These are phyloP conservation scores for Pseudachorutes palmiensis DNA, from an alignment of 1,140 invertebrate species.

Conservation along the genomic window DNA sequence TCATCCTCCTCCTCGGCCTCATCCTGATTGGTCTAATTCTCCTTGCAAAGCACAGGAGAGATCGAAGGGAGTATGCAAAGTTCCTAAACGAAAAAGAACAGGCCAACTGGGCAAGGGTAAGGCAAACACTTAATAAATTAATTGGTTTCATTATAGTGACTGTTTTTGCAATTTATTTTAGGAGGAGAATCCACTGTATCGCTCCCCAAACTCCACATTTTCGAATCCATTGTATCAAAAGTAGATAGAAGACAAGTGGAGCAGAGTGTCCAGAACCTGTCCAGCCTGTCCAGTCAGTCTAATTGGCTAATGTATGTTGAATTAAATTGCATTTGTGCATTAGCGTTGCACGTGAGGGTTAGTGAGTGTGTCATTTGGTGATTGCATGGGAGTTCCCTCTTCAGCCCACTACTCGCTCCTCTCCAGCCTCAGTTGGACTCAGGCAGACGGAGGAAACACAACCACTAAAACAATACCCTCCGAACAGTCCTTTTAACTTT, in stretches of 20 bases:
- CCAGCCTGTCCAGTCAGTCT: too few relatives aligned
- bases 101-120: constrained; percentile 90
- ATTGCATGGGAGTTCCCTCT: too few relatives aligned
- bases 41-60: too few relatives aligned
- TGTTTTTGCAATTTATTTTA: constrained; percentile 42
- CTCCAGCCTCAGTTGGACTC: neutral
- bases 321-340: too few relatives aligned
- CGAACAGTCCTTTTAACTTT: neutral
- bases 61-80: constrained; percentile 90
- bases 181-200: constrained; percentile 98
- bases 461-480: neutral
- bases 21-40: too few relatives aligned
- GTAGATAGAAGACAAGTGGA: too few relatives aligned
- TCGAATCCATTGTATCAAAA: constrained; percentile 80
- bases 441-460: neutral
- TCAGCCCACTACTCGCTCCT: neutral
- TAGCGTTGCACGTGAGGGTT: too few relatives aligned
- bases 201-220: constrained; percentile 96
- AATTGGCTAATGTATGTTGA: too few relatives aligned
- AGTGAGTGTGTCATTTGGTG: too few relatives aligned
- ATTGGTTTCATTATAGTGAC: neutral
- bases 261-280: too few relatives aligned
- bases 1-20: constrained; percentile 82
- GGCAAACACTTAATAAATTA: constrained; percentile 31
- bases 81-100: constrained; percentile 94